These are phyloP conservation scores for Saguinus imperator DNA, from an alignment of 2,113 vertebrate species.

Conservation along the genomic window DNA sequence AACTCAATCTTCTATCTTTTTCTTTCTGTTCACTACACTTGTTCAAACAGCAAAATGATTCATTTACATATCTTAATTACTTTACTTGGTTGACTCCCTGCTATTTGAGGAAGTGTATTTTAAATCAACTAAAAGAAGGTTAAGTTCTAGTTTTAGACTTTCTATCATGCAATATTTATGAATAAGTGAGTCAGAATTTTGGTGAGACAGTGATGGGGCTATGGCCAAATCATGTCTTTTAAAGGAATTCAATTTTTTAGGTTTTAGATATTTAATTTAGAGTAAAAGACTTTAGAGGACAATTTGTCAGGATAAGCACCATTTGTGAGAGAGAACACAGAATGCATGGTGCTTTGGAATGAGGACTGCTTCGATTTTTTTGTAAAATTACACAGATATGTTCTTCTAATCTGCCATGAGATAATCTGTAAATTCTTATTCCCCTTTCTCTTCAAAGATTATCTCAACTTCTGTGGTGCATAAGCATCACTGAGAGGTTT, in stretches of 20 bases:
- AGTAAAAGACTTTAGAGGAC: slow-evolving; percentile 84
- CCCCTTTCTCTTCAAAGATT: slow-evolving; percentile 92
- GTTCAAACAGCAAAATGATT: background rate
- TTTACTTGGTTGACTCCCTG: background rate
- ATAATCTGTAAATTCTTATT: slow-evolving; percentile 90
- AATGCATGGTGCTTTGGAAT: slow-evolving; percentile 88
- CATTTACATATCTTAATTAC: background rate
- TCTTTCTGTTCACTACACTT: background rate
- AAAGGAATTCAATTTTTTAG: background rate
- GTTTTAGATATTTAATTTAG: slow-evolving; percentile 20
- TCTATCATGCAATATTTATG: background rate
- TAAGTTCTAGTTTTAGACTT: background rate
- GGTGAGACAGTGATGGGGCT: background rate
- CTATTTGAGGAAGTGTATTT: background rate
- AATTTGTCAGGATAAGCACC: slow-evolving; percentile 90
- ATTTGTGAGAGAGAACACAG: slow-evolving; percentile 87
- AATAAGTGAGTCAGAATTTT: background rate
- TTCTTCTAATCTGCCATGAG: slow-evolving; percentile 89
- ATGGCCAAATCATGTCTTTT: background rate
- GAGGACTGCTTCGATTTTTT: slow-evolving; percentile 85
- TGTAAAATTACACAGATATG: slow-evolving; percentile 87
- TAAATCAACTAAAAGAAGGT: background rate
- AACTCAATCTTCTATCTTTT: background rate
- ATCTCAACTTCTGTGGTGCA: slow-evolving; percentile 93
- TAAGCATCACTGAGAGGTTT: slow-evolving; percentile 88